Conservation (phyloP, 2,888 invertebrate genomes). For the Catocala nupta region DNA sequence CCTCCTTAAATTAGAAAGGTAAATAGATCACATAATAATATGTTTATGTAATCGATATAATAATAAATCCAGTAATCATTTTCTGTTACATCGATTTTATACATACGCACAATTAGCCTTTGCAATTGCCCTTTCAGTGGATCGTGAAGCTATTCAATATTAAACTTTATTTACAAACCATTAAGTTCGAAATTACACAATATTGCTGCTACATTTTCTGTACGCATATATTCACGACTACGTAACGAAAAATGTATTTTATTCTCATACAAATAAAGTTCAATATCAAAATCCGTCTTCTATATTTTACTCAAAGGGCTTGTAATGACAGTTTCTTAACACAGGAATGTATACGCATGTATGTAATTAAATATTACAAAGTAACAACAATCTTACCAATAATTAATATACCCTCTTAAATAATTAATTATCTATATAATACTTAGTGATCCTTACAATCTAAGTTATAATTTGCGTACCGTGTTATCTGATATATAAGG, state of each 20-base stretch:
- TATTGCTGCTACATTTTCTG: background rate
- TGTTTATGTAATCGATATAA: background rate
- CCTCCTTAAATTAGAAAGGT: background rate
- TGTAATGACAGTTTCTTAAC: constrained; percentile 5
- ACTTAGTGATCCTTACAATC: constrained; percentile 44
- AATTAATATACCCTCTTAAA: constrained; percentile 27
- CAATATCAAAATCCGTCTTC: constrained; percentile 15
- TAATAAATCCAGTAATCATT: background rate
- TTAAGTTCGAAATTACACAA: constrained; percentile 4
- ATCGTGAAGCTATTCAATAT: constrained; percentile 16
- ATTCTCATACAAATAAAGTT: constrained; percentile 4
- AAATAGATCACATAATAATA: background rate
- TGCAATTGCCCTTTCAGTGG: constrained; percentile 7
- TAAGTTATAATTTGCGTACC: constrained; percentile 9
- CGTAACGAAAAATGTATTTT: background rate
- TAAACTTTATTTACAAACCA: constrained; percentile 9
- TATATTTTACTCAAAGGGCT: background rate
- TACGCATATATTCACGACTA: background rate
- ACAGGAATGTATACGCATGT: constrained; percentile 27
- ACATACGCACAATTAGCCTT: constrained; percentile 5
- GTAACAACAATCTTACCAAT: constrained; percentile 17
- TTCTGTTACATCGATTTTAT: constrained; percentile 4
- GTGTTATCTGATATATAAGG: background rate
- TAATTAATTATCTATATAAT: constrained; percentile 41
- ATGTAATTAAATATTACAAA: constrained; percentile 11